Conservation (phyloP, 2,888 invertebrate species). For the Ryuthela nishihirai region DNA sequence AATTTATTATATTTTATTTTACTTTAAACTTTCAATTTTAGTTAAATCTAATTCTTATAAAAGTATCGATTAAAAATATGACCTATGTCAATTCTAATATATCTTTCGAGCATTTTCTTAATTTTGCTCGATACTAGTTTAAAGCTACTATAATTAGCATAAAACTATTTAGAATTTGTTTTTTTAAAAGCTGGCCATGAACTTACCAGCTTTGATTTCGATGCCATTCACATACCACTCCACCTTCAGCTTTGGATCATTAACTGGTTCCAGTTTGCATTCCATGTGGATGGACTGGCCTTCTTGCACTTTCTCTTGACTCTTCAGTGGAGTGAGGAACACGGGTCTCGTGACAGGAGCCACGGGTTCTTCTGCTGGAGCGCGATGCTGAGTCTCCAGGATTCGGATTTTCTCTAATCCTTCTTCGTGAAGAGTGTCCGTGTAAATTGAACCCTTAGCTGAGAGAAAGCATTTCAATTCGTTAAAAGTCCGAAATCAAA, state of each 20-base stretch:
- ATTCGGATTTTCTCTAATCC: conserved; percentile 79
- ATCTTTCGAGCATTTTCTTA: no score
- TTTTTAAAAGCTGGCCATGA: no score
- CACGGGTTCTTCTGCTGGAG: conserved; percentile 55
- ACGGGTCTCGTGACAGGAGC: conserved; percentile 59
- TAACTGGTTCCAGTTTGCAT: conserved; percentile 86
- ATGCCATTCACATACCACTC: conserved; percentile 96
- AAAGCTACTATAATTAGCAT: no score
- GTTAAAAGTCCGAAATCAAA: background rate
- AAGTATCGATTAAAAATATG: no score
- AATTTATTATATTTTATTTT: no score
- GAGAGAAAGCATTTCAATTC: conserved; percentile 41
- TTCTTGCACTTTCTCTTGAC: conserved; percentile 81
- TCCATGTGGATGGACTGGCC: conserved; percentile 87
- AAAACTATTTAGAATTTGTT: no score
- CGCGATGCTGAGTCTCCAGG: conserved; percentile 69
- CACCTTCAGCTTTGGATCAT: conserved; percentile 77
- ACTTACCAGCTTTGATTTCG: conserved; percentile 65
- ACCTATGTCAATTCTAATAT: no score
- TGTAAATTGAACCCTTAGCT: conserved; percentile 77
- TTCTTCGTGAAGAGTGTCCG: conserved; percentile 70
- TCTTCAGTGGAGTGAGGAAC: conserved; percentile 84
- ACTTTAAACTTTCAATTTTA: no score
- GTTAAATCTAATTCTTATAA: conserved; percentile 70
- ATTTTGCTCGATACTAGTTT: no score